A percentile compares a stretch with the other conserved stretches of the same genome.
These are phyloP conservation scores for Muscicapa adusta DNA, from an alignment of 2,113 vertebrate species.

Conservation along the genomic window DNA sequence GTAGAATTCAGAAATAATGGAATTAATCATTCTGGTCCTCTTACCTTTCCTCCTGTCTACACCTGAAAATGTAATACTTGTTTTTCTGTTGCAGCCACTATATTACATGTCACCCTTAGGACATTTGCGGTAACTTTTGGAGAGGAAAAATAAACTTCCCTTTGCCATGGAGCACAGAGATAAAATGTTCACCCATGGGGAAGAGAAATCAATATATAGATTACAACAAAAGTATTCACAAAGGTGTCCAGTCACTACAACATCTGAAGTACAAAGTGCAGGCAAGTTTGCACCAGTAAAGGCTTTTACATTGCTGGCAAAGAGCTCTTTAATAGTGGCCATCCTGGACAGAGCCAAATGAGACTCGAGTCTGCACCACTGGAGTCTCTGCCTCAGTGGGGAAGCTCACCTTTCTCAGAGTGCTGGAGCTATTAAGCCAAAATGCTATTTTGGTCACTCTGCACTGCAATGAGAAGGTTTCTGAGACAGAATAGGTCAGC, in stretches of 20 bases:
- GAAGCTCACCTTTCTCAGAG: neutral
- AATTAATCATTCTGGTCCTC: neutral
- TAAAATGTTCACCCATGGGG: neutral
- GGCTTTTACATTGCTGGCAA: neutral
- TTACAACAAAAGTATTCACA: neutral
- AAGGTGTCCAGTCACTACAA: neutral
- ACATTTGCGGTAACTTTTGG: neutral
- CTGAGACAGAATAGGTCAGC: neutral
- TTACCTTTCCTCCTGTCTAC: neutral
- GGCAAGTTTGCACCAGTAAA: neutral
- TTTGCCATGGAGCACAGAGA: neutral
- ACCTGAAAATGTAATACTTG: neutral
- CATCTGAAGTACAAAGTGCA: neutral
- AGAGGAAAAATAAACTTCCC: neutral
- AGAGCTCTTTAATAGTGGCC: neutral
- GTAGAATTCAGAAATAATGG: neutral
- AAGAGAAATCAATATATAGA: neutral
- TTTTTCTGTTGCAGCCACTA: neutral
- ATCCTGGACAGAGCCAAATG: neutral
- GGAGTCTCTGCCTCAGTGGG: neutral
- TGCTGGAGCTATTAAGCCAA: neutral
- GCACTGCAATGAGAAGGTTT: neutral
- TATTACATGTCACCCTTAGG: neutral
- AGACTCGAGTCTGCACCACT: neutral
- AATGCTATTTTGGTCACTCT: neutral